A percentile compares a stretch with the other conserved stretches of the same genome.
Conservation (phyloP, 1,140 invertebrate genomes). For the Drosophila sechellia region DNA sequence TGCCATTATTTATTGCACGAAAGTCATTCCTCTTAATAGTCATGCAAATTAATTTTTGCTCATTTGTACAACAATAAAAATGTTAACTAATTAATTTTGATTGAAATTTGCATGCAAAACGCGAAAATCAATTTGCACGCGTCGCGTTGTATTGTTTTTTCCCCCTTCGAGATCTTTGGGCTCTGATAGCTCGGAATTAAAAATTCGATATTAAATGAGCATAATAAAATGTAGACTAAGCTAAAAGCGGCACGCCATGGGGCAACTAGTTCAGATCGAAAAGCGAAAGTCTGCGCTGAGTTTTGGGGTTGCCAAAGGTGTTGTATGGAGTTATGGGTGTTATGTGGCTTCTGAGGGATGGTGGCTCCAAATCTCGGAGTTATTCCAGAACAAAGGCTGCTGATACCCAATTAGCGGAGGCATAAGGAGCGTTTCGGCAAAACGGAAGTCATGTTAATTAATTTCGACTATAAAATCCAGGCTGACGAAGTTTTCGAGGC, state of each 20-base stretch:
- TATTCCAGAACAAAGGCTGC: constrained; percentile 9
- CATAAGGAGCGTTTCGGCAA: constrained; percentile 55
- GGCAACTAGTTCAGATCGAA: constrained; percentile 39
- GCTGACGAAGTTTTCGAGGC: constrained; percentile 33
- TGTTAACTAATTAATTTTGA: constrained; percentile 84
- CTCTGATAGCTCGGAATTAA: constrained; percentile 52
- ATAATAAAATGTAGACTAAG: constrained; percentile 23
- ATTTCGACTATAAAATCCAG: constrained; percentile 56
- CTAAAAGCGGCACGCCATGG: constrained; percentile 31
- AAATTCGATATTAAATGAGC: constrained; percentile 41
- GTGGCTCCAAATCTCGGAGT: not conserved
- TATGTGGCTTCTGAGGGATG: not conserved
- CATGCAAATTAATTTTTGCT: constrained; percentile 83
- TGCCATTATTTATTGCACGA: constrained; percentile 77
- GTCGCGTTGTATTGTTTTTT: constrained; percentile 53
- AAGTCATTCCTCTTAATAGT: constrained; percentile 82
- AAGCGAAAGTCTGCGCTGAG: constrained; percentile 50
- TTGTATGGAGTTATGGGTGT: not conserved
- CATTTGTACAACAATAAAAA: constrained; percentile 84
- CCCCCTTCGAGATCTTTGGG: constrained; percentile 32
- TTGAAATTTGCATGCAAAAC: constrained; percentile 84
- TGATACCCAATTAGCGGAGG: constrained; percentile 63
- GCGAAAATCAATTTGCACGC: constrained; percentile 80
- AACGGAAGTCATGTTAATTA: constrained; percentile 79
- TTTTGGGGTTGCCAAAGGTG: constrained; percentile 1